Evolutionary conservation across 1,140 invertebrate genomes (phyloP).

Genomic region (Leptinotarsa undecemlineata): DNA sequence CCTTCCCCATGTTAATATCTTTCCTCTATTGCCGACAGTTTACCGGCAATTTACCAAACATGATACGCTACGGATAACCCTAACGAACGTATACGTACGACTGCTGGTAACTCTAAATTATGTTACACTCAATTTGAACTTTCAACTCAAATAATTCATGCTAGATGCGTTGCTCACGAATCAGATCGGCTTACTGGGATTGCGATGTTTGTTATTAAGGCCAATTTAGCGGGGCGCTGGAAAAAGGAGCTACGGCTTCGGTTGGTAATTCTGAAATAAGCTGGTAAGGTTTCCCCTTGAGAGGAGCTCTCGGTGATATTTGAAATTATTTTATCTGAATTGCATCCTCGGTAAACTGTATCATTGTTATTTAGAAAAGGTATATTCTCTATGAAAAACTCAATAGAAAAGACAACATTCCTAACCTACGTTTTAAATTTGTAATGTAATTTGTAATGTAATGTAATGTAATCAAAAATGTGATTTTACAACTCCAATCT

Average conservation of each 20-base stretch:
- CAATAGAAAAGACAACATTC: too few species aligned
- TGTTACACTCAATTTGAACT: conserved; percentile 21
- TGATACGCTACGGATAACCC: conserved; percentile 10
- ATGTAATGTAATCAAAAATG: too few species aligned
- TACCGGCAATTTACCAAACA: conserved; percentile 21
- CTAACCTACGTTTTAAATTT: too few species aligned
- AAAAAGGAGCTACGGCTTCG: background rate
- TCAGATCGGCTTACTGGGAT: conserved; percentile 7
- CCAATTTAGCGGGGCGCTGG: background rate
- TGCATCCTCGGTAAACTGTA: too few species aligned
- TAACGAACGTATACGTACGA: conserved; percentile 18
- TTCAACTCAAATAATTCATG: background rate
- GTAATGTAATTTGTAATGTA: too few species aligned
- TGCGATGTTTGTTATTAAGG: conserved; percentile 3
- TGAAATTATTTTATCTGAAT: too few species aligned
- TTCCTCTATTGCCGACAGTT: conserved; percentile 7
- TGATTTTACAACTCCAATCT: too few species aligned
- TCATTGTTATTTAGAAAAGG: too few species aligned
- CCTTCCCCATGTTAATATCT: background rate
- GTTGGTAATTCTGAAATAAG: background rate
- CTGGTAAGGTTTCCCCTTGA: background rate
- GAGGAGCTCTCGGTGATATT: background rate
- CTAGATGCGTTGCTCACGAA: background rate
- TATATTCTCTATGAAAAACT: too few species aligned
- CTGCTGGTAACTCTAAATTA: conserved; percentile 17